These are phyloP conservation scores for Timema cristinae DNA, from an alignment of 2,888 invertebrate species.

Conservation along the genomic window DNA sequence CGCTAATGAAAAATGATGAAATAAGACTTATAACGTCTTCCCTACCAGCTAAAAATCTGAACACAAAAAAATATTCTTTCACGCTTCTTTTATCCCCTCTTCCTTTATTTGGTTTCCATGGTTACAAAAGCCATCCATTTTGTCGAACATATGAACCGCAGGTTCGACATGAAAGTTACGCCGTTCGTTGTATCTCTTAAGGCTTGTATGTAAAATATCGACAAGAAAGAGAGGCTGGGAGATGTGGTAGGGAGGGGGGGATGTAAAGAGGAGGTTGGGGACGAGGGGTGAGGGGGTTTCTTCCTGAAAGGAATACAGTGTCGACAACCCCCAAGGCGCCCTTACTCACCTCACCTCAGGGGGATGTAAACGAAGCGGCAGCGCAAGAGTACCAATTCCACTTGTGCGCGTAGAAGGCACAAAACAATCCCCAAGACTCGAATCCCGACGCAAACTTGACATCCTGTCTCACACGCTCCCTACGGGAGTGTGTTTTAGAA, in stretches of 20 bases:
- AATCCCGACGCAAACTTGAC: neutral
- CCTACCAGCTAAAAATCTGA: no score
- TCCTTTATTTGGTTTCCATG: neutral
- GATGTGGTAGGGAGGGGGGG: neutral
- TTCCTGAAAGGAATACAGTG: slow-evolving; percentile 14
- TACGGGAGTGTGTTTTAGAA: no score
- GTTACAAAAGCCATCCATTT: slow-evolving; percentile 7
- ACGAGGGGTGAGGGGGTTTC: neutral
- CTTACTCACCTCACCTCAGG: no score
- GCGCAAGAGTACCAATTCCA: neutral
- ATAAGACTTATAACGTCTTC: no score
- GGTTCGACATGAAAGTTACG: neutral
- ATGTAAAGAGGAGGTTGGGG: neutral
- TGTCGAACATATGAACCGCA: slow-evolving; percentile 6
- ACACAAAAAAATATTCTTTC: no score
- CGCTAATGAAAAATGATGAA: no score
- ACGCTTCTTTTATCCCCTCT: neutral
- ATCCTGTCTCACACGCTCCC: no score
- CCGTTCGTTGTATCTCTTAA: neutral
- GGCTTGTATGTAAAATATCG: slow-evolving; percentile 16
- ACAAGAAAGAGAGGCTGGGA: slow-evolving; percentile 4
- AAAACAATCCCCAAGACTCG: slow-evolving; percentile 6
- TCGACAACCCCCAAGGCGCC: slow-evolving; percentile 10
- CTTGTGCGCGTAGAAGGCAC: neutral
- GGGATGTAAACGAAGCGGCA: neutral